phyloP scores from a whole-genome alignment of 2,888 invertebrate genomes.

The Parascotia fuliginaria region DNA sequence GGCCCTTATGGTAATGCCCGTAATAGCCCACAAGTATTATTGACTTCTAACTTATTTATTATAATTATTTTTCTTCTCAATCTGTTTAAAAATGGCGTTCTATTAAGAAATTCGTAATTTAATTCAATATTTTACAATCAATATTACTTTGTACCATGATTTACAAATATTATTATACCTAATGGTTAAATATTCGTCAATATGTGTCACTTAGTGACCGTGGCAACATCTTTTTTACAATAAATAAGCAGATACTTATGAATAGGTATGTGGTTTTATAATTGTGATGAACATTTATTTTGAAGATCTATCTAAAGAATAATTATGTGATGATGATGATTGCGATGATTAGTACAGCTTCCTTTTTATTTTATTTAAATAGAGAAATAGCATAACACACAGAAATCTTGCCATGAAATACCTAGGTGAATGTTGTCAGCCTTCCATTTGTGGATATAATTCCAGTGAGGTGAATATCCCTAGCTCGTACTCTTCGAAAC shows the following conservation, averaged over 20 bases:
- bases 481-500: too few relatives aligned
- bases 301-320: background rate
- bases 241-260: background rate
- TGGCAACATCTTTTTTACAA: background rate
- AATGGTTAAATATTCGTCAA: conserved; percentile 7
- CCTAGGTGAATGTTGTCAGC: background rate
- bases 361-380: background rate
- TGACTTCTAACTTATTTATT: too few relatives aligned
- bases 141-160: conserved; percentile 11
- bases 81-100: background rate
- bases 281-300: background rate
- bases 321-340: background rate
- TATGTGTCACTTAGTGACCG: conserved; percentile 8
- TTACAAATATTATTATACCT: conserved; percentile 13
- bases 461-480: background rate
- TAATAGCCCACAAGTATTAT: too few relatives aligned
- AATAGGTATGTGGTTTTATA: background rate
- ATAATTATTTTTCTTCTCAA: background rate
- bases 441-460: background rate
- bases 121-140: conserved; percentile 1
- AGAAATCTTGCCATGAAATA: background rate
- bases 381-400: background rate
- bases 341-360: background rate
- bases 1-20: too few relatives aligned
- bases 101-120: background rate